These are phyloP conservation scores for Loriculus beryllinus DNA, from an alignment of 2,797 vertebrate genomes.

Conservation along the genomic window DNA sequence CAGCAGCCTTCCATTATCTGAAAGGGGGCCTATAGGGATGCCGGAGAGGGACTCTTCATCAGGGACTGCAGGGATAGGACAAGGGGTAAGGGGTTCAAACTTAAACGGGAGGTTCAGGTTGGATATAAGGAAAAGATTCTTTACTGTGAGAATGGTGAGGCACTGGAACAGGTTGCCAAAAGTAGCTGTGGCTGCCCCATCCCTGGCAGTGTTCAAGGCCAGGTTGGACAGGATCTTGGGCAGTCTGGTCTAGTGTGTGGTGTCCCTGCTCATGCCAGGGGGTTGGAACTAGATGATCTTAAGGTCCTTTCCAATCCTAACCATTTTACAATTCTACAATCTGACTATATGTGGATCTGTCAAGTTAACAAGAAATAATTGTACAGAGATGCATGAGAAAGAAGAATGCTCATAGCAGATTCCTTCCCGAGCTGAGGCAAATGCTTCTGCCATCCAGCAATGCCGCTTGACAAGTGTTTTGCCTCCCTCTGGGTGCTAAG, in stretches of 20 bases:
- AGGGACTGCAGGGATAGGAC: not conserved
- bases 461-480: rapidly evolving
- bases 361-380: not conserved
- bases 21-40: not conserved
- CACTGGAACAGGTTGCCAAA: too few relatives aligned
- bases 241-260: too few relatives aligned
- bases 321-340: not conserved
- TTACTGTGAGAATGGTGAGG: too few relatives aligned
- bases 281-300: not conserved
- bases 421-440: not conserved
- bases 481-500: rapidly evolving
- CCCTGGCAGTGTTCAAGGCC: too few relatives aligned
- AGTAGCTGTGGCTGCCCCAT: too few relatives aligned
- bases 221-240: too few relatives aligned
- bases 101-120: not conserved
- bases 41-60: not conserved
- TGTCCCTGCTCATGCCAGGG: not conserved
- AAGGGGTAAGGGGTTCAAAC: not conserved
- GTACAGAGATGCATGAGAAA: not conserved
- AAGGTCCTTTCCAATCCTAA: not conserved
- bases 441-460: not conserved
- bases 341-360: not conserved
- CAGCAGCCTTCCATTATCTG: not conserved
- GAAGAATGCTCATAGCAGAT: not conserved
- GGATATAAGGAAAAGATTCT: not conserved